phyloP scores from a whole-genome alignment of 2,888 invertebrate genomes.

The Caenorhabditis zanzibari region DNA sequence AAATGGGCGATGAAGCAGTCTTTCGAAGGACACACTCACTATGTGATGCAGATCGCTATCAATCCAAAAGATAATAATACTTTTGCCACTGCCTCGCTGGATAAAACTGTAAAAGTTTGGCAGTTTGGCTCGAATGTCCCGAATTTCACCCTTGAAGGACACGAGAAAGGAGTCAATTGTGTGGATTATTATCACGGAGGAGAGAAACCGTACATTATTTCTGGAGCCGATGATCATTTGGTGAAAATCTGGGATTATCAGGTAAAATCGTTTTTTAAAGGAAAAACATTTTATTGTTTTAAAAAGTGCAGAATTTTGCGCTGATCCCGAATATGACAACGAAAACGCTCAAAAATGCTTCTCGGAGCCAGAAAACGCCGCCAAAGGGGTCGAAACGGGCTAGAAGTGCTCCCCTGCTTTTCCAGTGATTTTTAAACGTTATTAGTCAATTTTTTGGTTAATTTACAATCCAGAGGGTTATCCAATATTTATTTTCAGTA shows the following conservation, averaged over 20 bases:
- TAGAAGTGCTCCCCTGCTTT: too few species aligned
- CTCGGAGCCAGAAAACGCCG: too few species aligned
- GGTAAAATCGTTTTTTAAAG: slow-evolving; percentile 67
- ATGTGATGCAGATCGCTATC: slow-evolving; percentile 99
- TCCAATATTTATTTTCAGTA: too few species aligned
- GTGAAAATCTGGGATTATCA: slow-evolving; percentile 99
- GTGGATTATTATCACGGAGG: slow-evolving; percentile 99
- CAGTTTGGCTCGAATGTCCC: slow-evolving; percentile 97
- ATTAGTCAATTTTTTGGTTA: too few species aligned
- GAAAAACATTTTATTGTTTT: too few species aligned
- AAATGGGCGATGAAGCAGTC: slow-evolving; percentile 98
- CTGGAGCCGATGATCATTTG: slow-evolving; percentile 97
- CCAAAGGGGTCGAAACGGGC: too few species aligned
- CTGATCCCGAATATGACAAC: too few species aligned
- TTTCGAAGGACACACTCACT: slow-evolving; percentile 98
- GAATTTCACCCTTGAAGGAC: slow-evolving; percentile 97
- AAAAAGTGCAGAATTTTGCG: too few species aligned
- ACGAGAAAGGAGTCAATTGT: slow-evolving; percentile 99
- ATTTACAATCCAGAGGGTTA: too few species aligned
- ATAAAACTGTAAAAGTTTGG: slow-evolving; percentile 98
- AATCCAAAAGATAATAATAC: slow-evolving; percentile 99
- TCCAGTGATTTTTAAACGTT: too few species aligned
- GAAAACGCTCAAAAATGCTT: too few species aligned
- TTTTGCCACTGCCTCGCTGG: slow-evolving; percentile 98
- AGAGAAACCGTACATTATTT: slow-evolving; percentile 98